Percentiles rank a stretch among this genome's conserved stretches.
phyloP scores from a whole-genome alignment of 2,888 invertebrate species.

The Parnassius apollo region DNA sequence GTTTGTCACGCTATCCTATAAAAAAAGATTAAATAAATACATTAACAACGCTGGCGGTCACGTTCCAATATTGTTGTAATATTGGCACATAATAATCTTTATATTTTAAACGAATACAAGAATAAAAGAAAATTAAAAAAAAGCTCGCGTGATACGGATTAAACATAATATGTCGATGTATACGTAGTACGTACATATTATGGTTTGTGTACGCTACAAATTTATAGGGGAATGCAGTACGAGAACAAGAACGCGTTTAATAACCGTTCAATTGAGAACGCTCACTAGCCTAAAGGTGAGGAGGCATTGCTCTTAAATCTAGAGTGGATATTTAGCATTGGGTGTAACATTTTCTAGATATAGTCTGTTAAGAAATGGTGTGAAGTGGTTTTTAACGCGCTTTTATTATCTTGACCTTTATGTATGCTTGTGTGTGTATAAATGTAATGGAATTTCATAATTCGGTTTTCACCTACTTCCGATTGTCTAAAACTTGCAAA shows the following conservation, averaged over 20 bases:
- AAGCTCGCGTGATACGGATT: constrained; percentile 21
- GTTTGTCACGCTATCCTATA: too few species aligned
- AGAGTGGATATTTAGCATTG: not conserved
- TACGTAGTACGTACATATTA: too few species aligned
- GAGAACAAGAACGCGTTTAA: constrained; percentile 53
- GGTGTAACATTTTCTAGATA: too few species aligned
- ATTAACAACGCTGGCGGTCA: too few species aligned
- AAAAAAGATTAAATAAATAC: too few species aligned
- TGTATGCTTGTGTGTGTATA: too few species aligned
- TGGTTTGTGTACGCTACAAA: constrained; percentile 35
- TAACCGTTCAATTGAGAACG: constrained; percentile 66
- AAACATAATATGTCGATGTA: constrained; percentile 25
- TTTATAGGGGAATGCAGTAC: constrained; percentile 32
- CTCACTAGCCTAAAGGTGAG: constrained; percentile 34
- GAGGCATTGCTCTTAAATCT: not conserved
- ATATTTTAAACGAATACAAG: not conserved
- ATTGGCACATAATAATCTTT: too few species aligned
- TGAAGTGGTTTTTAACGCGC: not conserved
- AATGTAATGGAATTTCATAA: too few species aligned
- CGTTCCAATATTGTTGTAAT: too few species aligned
- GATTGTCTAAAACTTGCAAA: not conserved
- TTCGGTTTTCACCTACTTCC: too few species aligned
- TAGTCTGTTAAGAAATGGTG: too few species aligned
- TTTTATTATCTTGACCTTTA: too few species aligned
- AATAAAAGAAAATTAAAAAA: not conserved